phyloP scores from a whole-genome alignment of 2,888 invertebrate genomes.

The Anorthoa munda region DNA sequence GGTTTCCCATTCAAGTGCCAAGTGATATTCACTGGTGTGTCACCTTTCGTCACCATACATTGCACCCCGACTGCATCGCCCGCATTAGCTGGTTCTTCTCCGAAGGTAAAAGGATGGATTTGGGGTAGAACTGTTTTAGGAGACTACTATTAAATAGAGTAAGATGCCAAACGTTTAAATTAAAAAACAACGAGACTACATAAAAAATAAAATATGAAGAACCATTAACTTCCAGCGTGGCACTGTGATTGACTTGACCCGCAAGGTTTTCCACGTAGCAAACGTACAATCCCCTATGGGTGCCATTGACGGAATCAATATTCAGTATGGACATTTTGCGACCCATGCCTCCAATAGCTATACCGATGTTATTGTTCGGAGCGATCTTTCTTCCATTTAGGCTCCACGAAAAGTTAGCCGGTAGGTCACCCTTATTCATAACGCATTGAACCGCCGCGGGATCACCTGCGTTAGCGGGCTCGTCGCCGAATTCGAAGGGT shows the following conservation, averaged over 20 bases:
- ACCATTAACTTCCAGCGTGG: slow-evolving; percentile 94
- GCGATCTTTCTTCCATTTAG: slow-evolving; percentile 90
- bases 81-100: slow-evolving; percentile 94
- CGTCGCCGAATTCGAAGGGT: slow-evolving; percentile 93
- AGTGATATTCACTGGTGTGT: slow-evolving; percentile 94
- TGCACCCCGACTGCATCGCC: slow-evolving; percentile 94
- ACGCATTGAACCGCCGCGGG: slow-evolving; percentile 94
- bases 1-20: slow-evolving; percentile 94
- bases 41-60: slow-evolving; percentile 95
- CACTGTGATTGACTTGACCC: slow-evolving; percentile 93
- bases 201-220: slow-evolving; percentile 69
- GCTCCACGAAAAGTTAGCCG: slow-evolving; percentile 94
- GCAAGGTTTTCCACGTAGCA: slow-evolving; percentile 94
- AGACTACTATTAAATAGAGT: slow-evolving; percentile 58
- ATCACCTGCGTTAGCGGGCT: slow-evolving; percentile 94
- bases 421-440: slow-evolving; percentile 95
- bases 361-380: slow-evolving; percentile 90
- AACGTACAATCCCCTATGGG: slow-evolving; percentile 94
- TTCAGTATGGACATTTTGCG: slow-evolving; percentile 92
- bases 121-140: slow-evolving; percentile 92
- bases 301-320: slow-evolving; percentile 93
- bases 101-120: slow-evolving; percentile 95
- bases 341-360: slow-evolving; percentile 92
- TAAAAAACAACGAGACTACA: slow-evolving; percentile 66
- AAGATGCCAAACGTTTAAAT: slow-evolving; percentile 55